Percentiles rank a stretch among this genome's conserved stretches.
Conservation (phyloP, 2,113 vertebrate genomes). For the Vanacampus margaritifer region DNA sequence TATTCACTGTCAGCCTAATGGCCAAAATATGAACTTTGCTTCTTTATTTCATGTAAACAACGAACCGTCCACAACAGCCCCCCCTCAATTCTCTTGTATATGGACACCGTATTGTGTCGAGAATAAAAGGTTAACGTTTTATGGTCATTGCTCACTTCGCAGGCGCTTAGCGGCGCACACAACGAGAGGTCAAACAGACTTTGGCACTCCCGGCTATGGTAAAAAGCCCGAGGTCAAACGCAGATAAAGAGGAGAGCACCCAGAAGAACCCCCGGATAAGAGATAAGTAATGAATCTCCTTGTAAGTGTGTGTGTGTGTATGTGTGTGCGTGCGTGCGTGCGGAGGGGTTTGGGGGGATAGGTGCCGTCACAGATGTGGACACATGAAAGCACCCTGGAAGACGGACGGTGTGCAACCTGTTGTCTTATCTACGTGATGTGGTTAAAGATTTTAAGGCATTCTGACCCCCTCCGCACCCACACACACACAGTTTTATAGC, state of each 20-base stretch:
- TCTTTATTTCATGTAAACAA: background rate
- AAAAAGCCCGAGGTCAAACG: conserved; percentile 47
- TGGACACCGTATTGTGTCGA: conserved; percentile 20
- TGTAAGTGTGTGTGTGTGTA: conserved; percentile 31
- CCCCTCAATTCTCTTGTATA: background rate
- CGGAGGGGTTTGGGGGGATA: background rate
- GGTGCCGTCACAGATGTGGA: conserved; percentile 20
- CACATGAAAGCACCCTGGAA: conserved; percentile 35
- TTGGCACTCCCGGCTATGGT: conserved; percentile 29
- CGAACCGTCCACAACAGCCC: background rate
- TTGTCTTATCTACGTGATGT: conserved; percentile 42
- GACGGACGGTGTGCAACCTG: conserved; percentile 22
- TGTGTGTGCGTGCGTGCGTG: too few species aligned
- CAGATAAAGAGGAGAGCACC: conserved; percentile 50
- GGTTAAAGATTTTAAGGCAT: conserved; percentile 32
- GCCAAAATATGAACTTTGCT: conserved; percentile 5
- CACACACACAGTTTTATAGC: conserved; percentile 34
- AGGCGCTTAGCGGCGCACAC: conserved; percentile 32
- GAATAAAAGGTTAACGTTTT: conserved; percentile 38
- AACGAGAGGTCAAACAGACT: conserved; percentile 60
- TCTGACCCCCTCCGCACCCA: background rate
- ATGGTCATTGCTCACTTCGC: conserved; percentile 43
- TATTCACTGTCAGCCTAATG: conserved; percentile 6
- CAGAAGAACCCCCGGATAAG: conserved; percentile 39
- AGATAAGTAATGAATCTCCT: conserved; percentile 53